These are phyloP conservation scores for Polyergus mexicanus DNA, from an alignment of 1,140 invertebrate genomes.

Conservation along the genomic window DNA sequence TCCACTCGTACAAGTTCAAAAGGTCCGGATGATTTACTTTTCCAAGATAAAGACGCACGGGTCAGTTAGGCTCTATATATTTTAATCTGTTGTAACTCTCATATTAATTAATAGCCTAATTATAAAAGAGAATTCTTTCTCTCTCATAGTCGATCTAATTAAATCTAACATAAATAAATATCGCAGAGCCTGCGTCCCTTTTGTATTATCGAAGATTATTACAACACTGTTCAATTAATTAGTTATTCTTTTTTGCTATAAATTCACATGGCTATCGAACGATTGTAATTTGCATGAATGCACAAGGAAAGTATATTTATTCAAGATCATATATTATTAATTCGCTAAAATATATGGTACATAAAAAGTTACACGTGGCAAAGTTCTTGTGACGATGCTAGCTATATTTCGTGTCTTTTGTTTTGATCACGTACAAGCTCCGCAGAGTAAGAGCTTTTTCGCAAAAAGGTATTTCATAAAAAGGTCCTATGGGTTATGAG, in stretches of 20 bases:
- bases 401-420: conserved; percentile 25
- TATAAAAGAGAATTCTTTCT: not conserved
- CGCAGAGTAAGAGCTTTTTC: conserved; percentile 40
- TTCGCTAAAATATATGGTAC: conserved; percentile 40
- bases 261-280: not conserved
- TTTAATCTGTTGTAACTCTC: not conserved
- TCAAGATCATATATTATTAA: conserved; percentile 27
- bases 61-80: conserved; percentile 1
- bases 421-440: conserved; percentile 54
- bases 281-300: not conserved
- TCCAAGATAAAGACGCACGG: not conserved
- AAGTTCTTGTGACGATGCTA: conserved; percentile 26
- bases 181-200: not conserved
- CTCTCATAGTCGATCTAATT: not conserved
- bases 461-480: conserved; percentile 58
- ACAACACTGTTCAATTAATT: not conserved
- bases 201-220: not conserved
- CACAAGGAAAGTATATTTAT: not conserved
- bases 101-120: conserved; percentile 23
- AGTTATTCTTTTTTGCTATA: not conserved
- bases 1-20: conserved; percentile 17
- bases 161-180: not conserved
- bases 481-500: conserved; percentile 59
- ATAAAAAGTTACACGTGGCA: conserved; percentile 24
- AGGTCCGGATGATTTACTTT: conserved; percentile 54